Evolutionary conservation across 2,888 invertebrate genomes (phyloP), one percentile per base, ranked within the genome.

Genomic region (Elgonia sp.): DNA sequence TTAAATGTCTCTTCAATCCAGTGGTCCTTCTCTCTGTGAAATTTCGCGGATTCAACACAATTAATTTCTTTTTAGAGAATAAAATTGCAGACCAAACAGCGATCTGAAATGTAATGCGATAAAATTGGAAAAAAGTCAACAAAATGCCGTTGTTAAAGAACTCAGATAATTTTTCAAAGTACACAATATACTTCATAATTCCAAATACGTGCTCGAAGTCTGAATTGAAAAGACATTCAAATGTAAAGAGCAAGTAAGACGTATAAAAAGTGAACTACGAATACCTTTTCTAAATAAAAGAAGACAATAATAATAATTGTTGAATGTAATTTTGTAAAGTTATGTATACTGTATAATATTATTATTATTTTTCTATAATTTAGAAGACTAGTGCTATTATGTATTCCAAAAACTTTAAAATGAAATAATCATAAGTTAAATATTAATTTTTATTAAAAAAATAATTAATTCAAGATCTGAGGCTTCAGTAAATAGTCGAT

Each of bases 241-340:
- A 77, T 82, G 72, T 77, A 72, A 29, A 67, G 53, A 46, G 40
- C 29, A 69, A 79, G 69, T 46, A 57, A 57, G 85, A 91, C 96
- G n/a, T n/a, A n/a, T n/a, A n/a, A n/a, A n/a, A n/a, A n/a, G n/a
- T n/a, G n/a, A n/a, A n/a, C n/a, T n/a, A n/a, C n/a, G n/a, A n/a
- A n/a, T n/a, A n/a, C n/a, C n/a, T n/a, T n/a, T n/a, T n/a, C n/a
- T n/a, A n/a, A n/a, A n/a, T n/a, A n/a, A n/a, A n/a, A n/a, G n/a
- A n/a, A n/a, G n/a, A n/a, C n/a, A n/a, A n/a, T n/a, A n/a, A n/a
- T n/a, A n/a, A n/a, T n/a, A n/a, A n/a, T n/a, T n/a, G n/a, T n/a
- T n/a, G n/a, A n/a, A n/a, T n/a, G n/a, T n/a, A n/a, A n/a, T n/a
- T n/a, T n/a, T n/a, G n/a, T n/a, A n/a, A n/a, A n/a, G n/a, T n/a